Percentiles rank a stretch among this genome's conserved stretches.
Conservation (phyloP, 2,113 vertebrate species). For the Rhinopomastus cyanomelas region DNA sequence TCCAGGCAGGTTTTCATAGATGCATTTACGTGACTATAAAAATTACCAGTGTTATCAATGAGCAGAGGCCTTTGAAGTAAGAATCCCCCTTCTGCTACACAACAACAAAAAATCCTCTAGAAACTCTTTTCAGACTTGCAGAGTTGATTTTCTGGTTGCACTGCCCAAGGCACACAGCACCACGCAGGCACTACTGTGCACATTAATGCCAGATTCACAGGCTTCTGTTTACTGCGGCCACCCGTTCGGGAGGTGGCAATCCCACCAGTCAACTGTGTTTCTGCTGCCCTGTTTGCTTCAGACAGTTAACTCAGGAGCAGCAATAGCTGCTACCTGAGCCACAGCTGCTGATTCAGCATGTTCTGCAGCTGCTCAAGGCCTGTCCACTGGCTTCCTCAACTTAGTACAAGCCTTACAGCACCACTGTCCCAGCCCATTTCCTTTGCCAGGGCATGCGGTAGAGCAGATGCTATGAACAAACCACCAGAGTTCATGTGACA, state of each 20-base stretch:
- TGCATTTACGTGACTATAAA: background rate
- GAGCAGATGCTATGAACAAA: rapidly evolving
- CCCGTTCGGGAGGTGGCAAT: background rate
- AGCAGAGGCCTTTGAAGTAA: background rate
- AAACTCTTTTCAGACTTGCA: background rate
- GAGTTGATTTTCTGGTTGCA: background rate
- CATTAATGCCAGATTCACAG: background rate
- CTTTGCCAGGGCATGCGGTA: background rate
- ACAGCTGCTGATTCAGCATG: background rate
- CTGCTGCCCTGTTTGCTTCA: background rate
- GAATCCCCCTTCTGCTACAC: background rate
- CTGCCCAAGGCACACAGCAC: rapidly evolving
- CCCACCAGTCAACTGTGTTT: background rate
- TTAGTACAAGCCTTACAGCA: background rate
- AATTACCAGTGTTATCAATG: background rate
- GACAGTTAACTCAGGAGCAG: background rate
- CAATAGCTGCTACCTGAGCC: background rate
- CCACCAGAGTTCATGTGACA: background rate
- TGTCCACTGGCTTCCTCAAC: background rate
- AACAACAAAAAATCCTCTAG: background rate
- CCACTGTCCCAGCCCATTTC: background rate
- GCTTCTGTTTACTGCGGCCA: background rate
- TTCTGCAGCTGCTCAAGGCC: background rate
- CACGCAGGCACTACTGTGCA: background rate
- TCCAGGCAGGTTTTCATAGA: too few species aligned